Base-by-base conservation (phyloP, 1,140 invertebrate genomes). In the Drosophila arizonae region DNA sequence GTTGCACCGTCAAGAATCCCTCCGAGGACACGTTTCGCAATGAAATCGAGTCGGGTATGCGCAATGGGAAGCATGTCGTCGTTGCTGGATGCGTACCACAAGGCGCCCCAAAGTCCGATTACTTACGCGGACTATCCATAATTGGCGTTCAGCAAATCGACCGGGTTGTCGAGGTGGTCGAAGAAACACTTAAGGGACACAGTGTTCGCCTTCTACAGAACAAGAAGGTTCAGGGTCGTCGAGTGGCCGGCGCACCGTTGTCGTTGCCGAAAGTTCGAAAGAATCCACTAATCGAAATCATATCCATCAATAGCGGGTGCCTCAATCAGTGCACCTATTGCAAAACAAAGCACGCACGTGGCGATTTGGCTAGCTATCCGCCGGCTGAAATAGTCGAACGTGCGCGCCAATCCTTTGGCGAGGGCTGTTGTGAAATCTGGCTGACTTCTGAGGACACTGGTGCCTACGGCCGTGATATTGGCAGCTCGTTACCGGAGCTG, bases 291-390 rank as follows among this genome's bases (percentile, higher is more conserved):
- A 97, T 99, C 72, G 99, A 99, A 94, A 99, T 99, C 57, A 98
- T 99, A 73, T 95, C 99, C 0, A 99, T 99, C 13, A 99, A 98
- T 92, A 99, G 98, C 2, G 99, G 98, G 0, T 99, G 99, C 90
- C 92, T 99, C 4, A 99, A 99, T 93, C 97, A 99, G 79, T 99
- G 99, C 91, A 99, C 98, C 0, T 99, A 99, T 90, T 99, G 98
- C 89, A 99, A 99, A 92, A 99, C 98, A 0, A 99, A 99, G 91
- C 97, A 99, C 92, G 98, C 98, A 0, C 92, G 98, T 72, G 99
- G 99, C 0, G 96, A 99, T 90, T 91, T 99, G 1, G 98, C 97
- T 0, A 99, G 98, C 91, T 99, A 99, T 93, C 94, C 95, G 0
- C 95, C 97, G 0, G 95, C 96, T 62, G 96, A 97, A 92, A 97